Percentiles rank a stretch among this genome's conserved stretches.
Evolutionary conservation across 2,113 vertebrate species (phyloP).

Genomic region (Tamias sibiricus): DNA sequence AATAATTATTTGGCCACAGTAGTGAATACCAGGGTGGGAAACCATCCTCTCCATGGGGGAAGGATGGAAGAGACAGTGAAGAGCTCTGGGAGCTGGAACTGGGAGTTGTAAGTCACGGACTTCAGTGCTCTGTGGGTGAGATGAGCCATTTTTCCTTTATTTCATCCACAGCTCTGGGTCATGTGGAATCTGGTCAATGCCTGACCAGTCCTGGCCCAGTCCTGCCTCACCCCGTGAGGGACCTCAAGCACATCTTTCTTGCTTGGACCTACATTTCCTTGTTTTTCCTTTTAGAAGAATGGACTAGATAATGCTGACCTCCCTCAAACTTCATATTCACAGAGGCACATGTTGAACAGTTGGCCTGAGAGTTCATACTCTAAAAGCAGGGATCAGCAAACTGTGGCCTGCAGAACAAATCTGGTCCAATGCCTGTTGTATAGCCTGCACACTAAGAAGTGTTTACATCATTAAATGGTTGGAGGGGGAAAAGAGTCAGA

Average conservation of each 20-base stretch:
- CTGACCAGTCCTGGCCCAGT: background rate
- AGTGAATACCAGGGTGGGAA: background rate
- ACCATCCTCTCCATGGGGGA: background rate
- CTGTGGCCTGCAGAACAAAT: background rate
- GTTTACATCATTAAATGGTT: background rate
- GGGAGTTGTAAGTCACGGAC: background rate
- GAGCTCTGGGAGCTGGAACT: background rate
- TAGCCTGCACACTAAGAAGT: background rate
- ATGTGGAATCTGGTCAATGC: background rate
- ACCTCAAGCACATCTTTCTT: background rate
- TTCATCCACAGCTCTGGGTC: background rate
- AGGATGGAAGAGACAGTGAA: background rate
- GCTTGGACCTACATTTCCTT: too few species aligned
- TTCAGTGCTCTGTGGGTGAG: accelerated
- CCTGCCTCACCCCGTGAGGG: background rate
- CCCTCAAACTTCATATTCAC: background rate
- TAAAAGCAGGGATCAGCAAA: background rate
- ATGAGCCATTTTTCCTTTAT: background rate
- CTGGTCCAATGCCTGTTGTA: background rate
- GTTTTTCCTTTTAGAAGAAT: background rate
- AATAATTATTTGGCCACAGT: background rate
- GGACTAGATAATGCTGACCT: background rate
- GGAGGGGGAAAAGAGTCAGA: background rate
- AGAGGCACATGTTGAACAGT: background rate
- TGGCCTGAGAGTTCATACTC: background rate